Percentiles rank a stretch among this genome's conserved stretches.
Conservation (phyloP, 2,888 invertebrate genomes). For the Leptopterna dolabrata region DNA sequence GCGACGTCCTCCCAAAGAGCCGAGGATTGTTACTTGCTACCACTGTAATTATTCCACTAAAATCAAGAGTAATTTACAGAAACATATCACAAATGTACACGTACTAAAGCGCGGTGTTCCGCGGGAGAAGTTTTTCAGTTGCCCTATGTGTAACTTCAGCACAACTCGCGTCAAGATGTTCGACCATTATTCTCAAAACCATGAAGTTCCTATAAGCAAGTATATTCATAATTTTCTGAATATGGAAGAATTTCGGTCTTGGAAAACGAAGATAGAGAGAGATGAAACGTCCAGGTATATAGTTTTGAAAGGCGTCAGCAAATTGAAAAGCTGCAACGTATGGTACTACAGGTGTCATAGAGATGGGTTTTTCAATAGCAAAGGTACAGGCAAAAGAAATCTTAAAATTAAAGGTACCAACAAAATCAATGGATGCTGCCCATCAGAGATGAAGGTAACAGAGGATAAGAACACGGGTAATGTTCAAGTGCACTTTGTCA, state of each 20-base stretch:
- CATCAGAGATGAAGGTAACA: slow-evolving; percentile 47
- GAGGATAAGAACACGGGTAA: slow-evolving; percentile 22
- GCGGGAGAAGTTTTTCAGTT: slow-evolving; percentile 20
- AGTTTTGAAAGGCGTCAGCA: slow-evolving; percentile 11
- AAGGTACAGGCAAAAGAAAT: slow-evolving; percentile 46
- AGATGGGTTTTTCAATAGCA: slow-evolving; percentile 48
- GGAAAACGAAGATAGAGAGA: slow-evolving; percentile 27
- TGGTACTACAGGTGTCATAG: slow-evolving; percentile 49
- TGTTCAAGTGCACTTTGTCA: slow-evolving; percentile 37
- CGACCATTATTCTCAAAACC: slow-evolving; percentile 8
- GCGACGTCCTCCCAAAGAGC: background rate
- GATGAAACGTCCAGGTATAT: slow-evolving; percentile 32
- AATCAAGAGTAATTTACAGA: slow-evolving; percentile 35
- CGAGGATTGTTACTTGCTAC: slow-evolving; percentile 4
- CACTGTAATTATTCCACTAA: slow-evolving; percentile 37
- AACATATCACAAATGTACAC: slow-evolving; percentile 38
- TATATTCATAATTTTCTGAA: background rate
- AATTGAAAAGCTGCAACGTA: slow-evolving; percentile 31
- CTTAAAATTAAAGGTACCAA: slow-evolving; percentile 55
- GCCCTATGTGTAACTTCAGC: slow-evolving; percentile 36
- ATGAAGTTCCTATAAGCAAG: background rate
- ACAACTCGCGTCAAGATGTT: slow-evolving; percentile 14
- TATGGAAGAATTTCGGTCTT: slow-evolving; percentile 9
- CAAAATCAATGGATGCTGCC: slow-evolving; percentile 59
- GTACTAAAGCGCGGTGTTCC: background rate